phyloP scores from a whole-genome alignment of 2,113 vertebrate species.

The Haemorhous mexicanus region DNA sequence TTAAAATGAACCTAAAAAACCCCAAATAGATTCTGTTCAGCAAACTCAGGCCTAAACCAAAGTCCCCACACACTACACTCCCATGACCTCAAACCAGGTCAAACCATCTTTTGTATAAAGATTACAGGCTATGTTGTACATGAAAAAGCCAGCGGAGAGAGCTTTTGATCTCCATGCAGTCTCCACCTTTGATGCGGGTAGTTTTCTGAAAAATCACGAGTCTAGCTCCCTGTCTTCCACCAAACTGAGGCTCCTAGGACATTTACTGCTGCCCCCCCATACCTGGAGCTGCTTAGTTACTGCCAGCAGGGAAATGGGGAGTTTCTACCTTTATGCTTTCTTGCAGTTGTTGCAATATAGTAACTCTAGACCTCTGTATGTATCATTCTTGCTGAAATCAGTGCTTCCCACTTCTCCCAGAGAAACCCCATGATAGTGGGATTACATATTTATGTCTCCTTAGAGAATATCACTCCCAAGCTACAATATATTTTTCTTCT shows the following conservation, averaged over 20 bases:
- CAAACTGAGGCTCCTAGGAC: neutral
- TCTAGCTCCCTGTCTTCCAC: neutral
- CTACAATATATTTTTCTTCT: neutral
- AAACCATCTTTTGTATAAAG: neutral
- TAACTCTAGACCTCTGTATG: neutral
- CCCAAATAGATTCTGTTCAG: neutral
- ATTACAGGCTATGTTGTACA: neutral
- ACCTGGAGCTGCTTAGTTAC: neutral
- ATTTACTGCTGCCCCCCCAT: neutral
- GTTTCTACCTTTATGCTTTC: neutral
- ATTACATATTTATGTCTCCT: neutral
- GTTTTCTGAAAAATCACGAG: neutral
- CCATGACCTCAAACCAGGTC: neutral
- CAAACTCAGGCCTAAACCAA: neutral
- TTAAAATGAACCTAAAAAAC: conserved; percentile 85
- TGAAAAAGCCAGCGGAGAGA: neutral
- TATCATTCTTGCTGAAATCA: neutral
- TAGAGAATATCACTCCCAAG: neutral
- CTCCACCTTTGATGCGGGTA: neutral
- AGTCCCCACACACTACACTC: neutral
- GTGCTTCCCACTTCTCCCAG: neutral
- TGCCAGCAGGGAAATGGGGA: neutral
- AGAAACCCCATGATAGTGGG: neutral
- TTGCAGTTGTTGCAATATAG: fast-evolving
- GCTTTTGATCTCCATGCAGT: neutral